Base-by-base conservation (phyloP, 2,888 invertebrate species). In the Holacanthella duospinosa region DNA sequence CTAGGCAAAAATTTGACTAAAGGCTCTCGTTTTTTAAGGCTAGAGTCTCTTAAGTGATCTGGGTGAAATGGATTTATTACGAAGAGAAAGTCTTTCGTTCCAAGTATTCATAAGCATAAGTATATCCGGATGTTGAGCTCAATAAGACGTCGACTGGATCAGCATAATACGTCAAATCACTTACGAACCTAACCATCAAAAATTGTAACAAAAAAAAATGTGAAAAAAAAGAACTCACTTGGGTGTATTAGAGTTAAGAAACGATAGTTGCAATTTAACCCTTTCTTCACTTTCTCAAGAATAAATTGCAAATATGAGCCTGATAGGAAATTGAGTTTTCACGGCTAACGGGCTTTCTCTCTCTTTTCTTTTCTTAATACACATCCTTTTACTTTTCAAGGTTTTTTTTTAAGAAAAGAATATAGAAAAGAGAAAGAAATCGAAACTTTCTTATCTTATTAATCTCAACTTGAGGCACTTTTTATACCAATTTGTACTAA, bases 271-370 rank as follows among this genome's bases (percentile, higher is more conserved):
- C n/a, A 21, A 48, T 48, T 48, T 48, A 48, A 48, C 48, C 36
- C 36, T 36, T 9, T 36, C 48, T 48, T 48, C 4, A 48, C 16
- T 16, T 48, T 48, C 21, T n/a, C 19, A 48, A 21, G 4, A 48
- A 21, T 9, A 48, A 48, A 48, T 48, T 48, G 48, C 19, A 48
- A 48, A 48, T 48, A 48, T n/a, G 48, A n/a, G 48, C 12, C n/a
- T 48, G 48, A 48, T 48, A 9, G 48, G 48, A 48, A 48, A 48
- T 48, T 48, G 48, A 48, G 48, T 48, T 48, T 48, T 48, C 19
- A 48, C 19, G 48, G 36, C 36, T 36, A 36, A 36, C 6, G 36
- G 36, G 36, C 9, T 12, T 36, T 36, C 36, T 12, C 6, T 12
- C 6, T 12, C 36, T 36, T 21, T n/a, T 4, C 4, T 48, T 48